Conservation (phyloP, 2,113 vertebrate genomes). For the Myrmecobius fasciatus region DNA sequence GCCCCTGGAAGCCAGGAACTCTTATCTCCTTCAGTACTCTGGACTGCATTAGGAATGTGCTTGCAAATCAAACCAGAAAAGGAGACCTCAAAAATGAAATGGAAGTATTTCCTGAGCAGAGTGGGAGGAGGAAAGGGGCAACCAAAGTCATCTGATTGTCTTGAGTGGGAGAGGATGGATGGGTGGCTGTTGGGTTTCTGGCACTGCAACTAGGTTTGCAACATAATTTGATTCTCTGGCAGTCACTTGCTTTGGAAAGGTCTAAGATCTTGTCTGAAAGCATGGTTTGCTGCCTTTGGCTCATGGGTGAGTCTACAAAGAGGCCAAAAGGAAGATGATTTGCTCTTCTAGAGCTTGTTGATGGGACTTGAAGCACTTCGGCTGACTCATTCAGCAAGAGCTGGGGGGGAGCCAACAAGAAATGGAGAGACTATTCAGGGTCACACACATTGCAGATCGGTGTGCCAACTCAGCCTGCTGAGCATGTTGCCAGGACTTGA, state of each 20-base stretch:
- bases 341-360: background rate
- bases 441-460: slow-evolving; percentile 48
- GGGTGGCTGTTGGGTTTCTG: background rate
- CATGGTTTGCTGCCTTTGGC: background rate
- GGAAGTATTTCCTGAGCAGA: background rate
- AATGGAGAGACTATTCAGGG: slow-evolving; percentile 36
- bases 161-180: no score
- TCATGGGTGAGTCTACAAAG: background rate
- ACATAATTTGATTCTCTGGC: background rate
- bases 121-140: background rate
- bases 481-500: slow-evolving; percentile 24
- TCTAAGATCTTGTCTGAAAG: background rate
- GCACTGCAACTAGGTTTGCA: background rate
- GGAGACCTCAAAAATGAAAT: slow-evolving; percentile 19
- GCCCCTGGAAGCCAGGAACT: slow-evolving; percentile 25
- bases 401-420: slow-evolving; percentile 53
- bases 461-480: slow-evolving; percentile 57
- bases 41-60: slow-evolving; percentile 40
- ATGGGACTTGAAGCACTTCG: background rate
- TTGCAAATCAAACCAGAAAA: slow-evolving; percentile 19
- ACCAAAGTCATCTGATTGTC: background rate
- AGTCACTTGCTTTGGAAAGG: background rate
- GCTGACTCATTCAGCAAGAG: slow-evolving; percentile 65
- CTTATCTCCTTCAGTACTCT: slow-evolving; percentile 48
- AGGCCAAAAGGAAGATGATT: background rate